These are phyloP conservation scores for Geococcyx californianus DNA, from an alignment of 2,113 vertebrate genomes.

Conservation along the genomic window DNA sequence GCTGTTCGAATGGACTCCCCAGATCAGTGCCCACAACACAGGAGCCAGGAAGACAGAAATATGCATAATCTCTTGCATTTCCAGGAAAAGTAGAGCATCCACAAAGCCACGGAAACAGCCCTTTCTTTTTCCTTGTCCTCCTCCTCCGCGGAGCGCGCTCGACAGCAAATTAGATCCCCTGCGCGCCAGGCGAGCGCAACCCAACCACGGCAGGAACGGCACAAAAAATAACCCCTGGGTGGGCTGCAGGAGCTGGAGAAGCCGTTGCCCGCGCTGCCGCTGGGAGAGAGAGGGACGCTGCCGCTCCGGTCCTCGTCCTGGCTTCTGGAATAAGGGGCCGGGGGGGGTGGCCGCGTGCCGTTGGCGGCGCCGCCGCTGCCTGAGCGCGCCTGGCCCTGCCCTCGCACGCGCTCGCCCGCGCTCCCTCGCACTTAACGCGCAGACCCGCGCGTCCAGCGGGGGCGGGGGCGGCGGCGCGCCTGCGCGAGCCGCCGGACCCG, in stretches of 20 bases:
- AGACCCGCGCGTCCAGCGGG: neutral
- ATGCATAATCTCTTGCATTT: conserved; percentile 95
- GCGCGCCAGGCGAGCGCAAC: conserved; percentile 71
- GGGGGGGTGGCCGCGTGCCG: conserved; percentile 72
- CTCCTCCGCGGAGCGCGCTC: conserved; percentile 56
- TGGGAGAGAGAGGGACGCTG: conserved; percentile 38
- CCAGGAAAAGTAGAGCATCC: conserved; percentile 87
- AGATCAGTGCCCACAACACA: conserved; percentile 89
- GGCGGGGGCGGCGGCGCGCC: conserved; percentile 47
- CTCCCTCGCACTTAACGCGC: neutral
- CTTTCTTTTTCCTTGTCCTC: neutral
- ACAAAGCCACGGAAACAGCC: conserved; percentile 67
- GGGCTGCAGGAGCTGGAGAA: conserved; percentile 16
- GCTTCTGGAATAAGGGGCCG: conserved; percentile 65
- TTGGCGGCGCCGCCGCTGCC: conserved; percentile 66
- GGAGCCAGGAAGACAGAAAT: conserved; percentile 86
- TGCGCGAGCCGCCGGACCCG: conserved; percentile 11
- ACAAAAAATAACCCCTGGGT: neutral
- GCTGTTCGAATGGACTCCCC: conserved; percentile 89
- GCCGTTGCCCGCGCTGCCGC: conserved; percentile 36
- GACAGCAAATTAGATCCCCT: conserved; percentile 80
- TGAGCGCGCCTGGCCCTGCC: conserved; percentile 73
- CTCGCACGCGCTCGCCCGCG: conserved; percentile 67
- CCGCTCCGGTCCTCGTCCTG: conserved; percentile 49
- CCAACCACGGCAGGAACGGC: neutral